Conservation (phyloP, 2,888 invertebrate genomes). For the Trissolcus japonicus region DNA sequence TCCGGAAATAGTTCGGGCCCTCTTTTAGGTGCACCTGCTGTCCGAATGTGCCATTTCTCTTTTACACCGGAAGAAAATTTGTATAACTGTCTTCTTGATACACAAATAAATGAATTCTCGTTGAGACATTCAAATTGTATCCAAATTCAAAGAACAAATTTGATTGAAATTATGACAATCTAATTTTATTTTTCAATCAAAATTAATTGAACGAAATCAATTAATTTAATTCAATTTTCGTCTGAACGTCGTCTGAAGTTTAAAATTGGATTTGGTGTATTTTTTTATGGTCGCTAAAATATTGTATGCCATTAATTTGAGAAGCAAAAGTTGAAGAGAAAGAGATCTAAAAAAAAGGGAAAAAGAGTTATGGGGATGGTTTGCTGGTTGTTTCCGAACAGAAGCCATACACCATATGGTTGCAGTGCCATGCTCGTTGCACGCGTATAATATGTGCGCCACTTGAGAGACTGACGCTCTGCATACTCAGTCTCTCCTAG, state of each 20-base stretch:
- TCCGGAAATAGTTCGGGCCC: constrained; percentile 53
- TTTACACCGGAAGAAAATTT: constrained; percentile 1
- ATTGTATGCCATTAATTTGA: not conserved
- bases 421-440: constrained; percentile 59
- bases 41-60: constrained; percentile 39
- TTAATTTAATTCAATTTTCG: too few species aligned
- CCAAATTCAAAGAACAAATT: too few species aligned
- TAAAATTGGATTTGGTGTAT: too few species aligned
- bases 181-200: too few species aligned
- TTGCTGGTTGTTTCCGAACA: constrained; percentile 67
- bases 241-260: too few species aligned
- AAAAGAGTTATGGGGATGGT: constrained; percentile 30
- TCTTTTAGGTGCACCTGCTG: constrained; percentile 51
- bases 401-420: constrained; percentile 69
- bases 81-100: not conserved
- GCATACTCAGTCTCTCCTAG: constrained; percentile 28
- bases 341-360: constrained; percentile 3
- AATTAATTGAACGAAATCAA: too few species aligned
- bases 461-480: constrained; percentile 33
- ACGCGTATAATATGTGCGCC: constrained; percentile 52
- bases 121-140: not conserved
- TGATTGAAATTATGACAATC: too few species aligned
- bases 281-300: too few species aligned
- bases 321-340: constrained; percentile 8
- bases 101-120: not conserved